Evolutionary conservation across 2,797 vertebrate genomes (phyloP), one percentile per base, ranked within the genome.

Genomic region (Xenopus petersii): DNA sequence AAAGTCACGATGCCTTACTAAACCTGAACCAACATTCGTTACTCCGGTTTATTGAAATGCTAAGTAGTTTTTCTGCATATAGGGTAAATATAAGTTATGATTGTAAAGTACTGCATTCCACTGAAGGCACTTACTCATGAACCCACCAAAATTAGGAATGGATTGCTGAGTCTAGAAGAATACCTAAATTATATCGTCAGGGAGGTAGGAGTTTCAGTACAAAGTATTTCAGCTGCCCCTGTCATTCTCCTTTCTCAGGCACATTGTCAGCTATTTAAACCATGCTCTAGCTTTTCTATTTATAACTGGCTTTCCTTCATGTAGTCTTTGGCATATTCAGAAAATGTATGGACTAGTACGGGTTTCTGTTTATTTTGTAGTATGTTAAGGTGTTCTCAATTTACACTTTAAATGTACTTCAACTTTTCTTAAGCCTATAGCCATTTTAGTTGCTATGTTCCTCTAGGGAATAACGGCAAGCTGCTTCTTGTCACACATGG

Each of bases 231-330:
- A 98, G 95, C 94, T 98, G 97, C 91, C 82, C 82, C 86, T 90
- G 93, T 95, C 95, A 92, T 84, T 98, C 95, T 89, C 12, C 83
- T 70, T 74, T 67, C 33, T 71, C 84, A 81, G 89, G 90, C 87
- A 88, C 84, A 89, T 88, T 89, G 85, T 86, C 89, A 85, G 89
- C 76, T 84, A 81, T 88, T 84, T 89, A 86, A 88, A 86, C 94
- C 94, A 93, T 86, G 87, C 85, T 83, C 84, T 86, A 85, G 88
- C 88, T 82, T 72, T 86, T 90, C 91, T 94, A 98, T 98, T 98
- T 96, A 92, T 94, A 89, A 16, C 61, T 7, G 62, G 60, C 24
- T 67, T 73, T 58, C 71, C 66, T 66, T 64, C 15, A 42, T 79
- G 66, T 65, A 17, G 17, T 12, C 7, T 12, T 8, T 51, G 51